Evolutionary conservation across 2,888 invertebrate genomes (phyloP).

Genomic region (Limnephilus rhombicus): DNA sequence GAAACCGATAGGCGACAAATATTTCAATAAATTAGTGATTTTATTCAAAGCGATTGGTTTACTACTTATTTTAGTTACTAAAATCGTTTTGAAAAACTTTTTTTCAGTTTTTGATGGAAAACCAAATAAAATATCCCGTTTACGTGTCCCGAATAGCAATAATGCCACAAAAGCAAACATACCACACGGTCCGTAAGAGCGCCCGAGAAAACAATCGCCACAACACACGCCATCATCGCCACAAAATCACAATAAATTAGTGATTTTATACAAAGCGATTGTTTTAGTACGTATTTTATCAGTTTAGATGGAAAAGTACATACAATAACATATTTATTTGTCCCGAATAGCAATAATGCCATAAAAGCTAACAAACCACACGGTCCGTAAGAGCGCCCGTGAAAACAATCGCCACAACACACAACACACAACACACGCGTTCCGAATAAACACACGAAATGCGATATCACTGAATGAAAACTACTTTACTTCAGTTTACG

Average conservation of each 20-base stretch:
- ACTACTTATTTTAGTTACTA: not conserved
- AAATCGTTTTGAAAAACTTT: too few species aligned
- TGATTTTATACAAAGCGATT: too few species aligned
- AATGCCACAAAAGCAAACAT: slow-evolving; percentile 3
- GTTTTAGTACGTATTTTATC: too few species aligned
- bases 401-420: not conserved
- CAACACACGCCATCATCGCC: not conserved
- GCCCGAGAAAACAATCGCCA: not conserved
- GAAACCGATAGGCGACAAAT: not conserved
- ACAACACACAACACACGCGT: slow-evolving; percentile 8
- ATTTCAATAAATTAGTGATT: not conserved
- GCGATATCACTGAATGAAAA: slow-evolving; percentile 42
- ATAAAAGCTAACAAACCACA: slow-evolving; percentile 1
- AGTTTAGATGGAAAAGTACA: not conserved
- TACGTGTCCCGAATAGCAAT: not conserved
- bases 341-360: not conserved
- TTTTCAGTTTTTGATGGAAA: not conserved
- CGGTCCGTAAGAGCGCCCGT: not conserved
- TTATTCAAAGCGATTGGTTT: not conserved
- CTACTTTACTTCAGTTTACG: slow-evolving; percentile 2
- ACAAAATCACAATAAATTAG: too few species aligned
- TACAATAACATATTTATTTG: not conserved
- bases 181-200: not conserved
- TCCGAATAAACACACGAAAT: slow-evolving; percentile 32
- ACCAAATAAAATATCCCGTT: not conserved